Evolutionary conservation across 2,888 invertebrate species (phyloP).

Genomic region (Scaptomyza flava): DNA sequence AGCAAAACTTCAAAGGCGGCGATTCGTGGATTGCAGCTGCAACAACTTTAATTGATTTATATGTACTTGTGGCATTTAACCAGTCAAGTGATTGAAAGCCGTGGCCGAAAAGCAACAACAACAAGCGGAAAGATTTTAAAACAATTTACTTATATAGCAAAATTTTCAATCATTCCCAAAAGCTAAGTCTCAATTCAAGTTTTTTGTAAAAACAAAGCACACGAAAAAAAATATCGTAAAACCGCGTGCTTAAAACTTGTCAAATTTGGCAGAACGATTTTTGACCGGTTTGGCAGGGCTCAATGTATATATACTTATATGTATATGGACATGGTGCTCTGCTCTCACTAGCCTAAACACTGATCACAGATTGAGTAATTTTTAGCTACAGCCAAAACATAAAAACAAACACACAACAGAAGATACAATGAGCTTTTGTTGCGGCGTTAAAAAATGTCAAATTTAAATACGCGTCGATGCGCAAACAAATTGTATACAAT

Average conservation of each 20-base stretch:
- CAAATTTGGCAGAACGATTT: conserved; percentile 76
- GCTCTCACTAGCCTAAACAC: conserved; percentile 36
- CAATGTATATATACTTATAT: conserved; percentile 3
- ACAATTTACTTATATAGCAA: conserved; percentile 13
- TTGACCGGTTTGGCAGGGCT: conserved; percentile 72
- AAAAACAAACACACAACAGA: conserved; percentile 15
- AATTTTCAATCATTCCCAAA: conserved; percentile 20
- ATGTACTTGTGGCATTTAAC: conserved; percentile 41
- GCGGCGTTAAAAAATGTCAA: conserved; percentile 71
- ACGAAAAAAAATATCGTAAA: conserved; percentile 25
- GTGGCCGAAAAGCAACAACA: conserved; percentile 4
- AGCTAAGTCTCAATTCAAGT: conserved; percentile 36
- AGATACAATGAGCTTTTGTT: conserved; percentile 37
- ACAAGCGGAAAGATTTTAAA: conserved; percentile 42
- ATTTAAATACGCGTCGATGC: conserved; percentile 77
- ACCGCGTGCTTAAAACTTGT: conserved; percentile 56
- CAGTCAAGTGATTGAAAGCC: conserved; percentile 63
- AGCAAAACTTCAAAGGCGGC: conserved; percentile 67
- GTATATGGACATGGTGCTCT: conserved; percentile 11
- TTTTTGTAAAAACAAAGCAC: conserved; percentile 28
- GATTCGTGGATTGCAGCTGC: conserved; percentile 66
- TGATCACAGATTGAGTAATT: conserved; percentile 63
- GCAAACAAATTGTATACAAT: conserved; percentile 61
- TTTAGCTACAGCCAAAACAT: conserved; percentile 22
- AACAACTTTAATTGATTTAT: conserved; percentile 72